Evolutionary conservation across 1,140 invertebrate genomes (phyloP), one percentile per base, ranked within the genome.

Genomic region (Scaptodrosophila lebanonensis): DNA sequence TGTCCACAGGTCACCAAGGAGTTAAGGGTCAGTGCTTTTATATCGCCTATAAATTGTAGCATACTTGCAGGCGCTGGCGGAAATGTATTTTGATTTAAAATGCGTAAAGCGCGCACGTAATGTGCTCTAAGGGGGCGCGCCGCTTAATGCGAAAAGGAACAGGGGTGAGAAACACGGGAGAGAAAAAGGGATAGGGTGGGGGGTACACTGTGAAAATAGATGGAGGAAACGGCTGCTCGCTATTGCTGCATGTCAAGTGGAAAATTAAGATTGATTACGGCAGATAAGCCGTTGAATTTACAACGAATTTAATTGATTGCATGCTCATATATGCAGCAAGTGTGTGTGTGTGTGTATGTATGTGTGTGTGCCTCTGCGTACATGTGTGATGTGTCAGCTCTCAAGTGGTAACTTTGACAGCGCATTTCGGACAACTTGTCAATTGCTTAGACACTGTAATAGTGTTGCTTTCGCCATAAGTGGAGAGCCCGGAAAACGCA

Each of bases 81-180:
- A 79, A 82, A 82, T 79, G 75, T 82, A 82, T 79, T 79, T 79
- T 79, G 73, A 79, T 79, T 82, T 82, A 75, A 79, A 82, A 79
- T 82, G 73, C 73, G 75, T 75, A 82, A 66, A 82, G 68, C 35
- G 54, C 38, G 25, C 49, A 76, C 60, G 73, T 52, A 68, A 66
- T 59, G 62, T 66, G 45, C 8, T 33, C 12, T 33, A 33, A 8
- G 32, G 6, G 62, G 52, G 35, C 35, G 30, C 59, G 18, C 51
- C 51, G 53, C 45, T 44, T 36, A 35, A 33, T 13, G 18, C 5
- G 27, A 20, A n/a, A 9, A 7, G 17, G 17, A 25, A 13, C 17
- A 2, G 9, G 12, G 12, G 11, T 6, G 8, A 3, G 20, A 8
- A 25, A 8, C 3, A 4, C 7, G 11, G n/a, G n/a, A n/a, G n/a